phyloP scores from a whole-genome alignment of 2,888 invertebrate genomes.

The Hypercompe scribonia region DNA sequence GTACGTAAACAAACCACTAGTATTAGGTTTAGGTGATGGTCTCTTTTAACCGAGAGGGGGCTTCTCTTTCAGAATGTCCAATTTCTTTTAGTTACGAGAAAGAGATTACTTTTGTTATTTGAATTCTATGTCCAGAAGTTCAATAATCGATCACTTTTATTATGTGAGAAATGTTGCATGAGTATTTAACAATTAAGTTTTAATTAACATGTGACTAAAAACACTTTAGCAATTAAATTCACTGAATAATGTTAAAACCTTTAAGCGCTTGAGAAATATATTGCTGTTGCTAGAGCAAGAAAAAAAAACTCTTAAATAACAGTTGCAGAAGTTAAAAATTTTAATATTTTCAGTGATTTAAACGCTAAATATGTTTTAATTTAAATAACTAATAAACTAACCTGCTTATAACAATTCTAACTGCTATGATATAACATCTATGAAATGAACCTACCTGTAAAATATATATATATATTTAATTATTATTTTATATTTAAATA shows the following conservation, averaged over 20 bases:
- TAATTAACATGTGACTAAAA: not conserved
- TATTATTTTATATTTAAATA: not conserved
- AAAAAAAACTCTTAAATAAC: too few relatives aligned
- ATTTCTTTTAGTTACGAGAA: not conserved
- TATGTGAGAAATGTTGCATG: not conserved
- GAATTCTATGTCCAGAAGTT: not conserved
- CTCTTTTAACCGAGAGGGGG: not conserved
- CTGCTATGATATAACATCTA: constrained; percentile 1
- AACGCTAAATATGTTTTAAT: not conserved
- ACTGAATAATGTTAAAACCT: not conserved
- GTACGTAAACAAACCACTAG: too few relatives aligned
- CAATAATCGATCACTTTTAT: not conserved
- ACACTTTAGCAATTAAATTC: not conserved
- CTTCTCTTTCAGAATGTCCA: not conserved
- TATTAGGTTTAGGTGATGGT: too few relatives aligned
- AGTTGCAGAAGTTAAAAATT: not conserved
- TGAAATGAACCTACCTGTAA: not conserved
- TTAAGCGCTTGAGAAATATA: not conserved
- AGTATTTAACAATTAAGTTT: not conserved
- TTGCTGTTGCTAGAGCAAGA: too few relatives aligned
- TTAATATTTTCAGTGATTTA: not conserved
- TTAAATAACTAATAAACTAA: constrained; percentile 2
- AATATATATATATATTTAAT: not conserved
- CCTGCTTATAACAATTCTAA: not conserved
- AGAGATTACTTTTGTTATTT: too few relatives aligned